A percentile compares a stretch with the other conserved stretches of the same genome.
These are phyloP conservation scores for Drosophila mayaguana DNA, from an alignment of 2,888 invertebrate species.

Conservation along the genomic window DNA sequence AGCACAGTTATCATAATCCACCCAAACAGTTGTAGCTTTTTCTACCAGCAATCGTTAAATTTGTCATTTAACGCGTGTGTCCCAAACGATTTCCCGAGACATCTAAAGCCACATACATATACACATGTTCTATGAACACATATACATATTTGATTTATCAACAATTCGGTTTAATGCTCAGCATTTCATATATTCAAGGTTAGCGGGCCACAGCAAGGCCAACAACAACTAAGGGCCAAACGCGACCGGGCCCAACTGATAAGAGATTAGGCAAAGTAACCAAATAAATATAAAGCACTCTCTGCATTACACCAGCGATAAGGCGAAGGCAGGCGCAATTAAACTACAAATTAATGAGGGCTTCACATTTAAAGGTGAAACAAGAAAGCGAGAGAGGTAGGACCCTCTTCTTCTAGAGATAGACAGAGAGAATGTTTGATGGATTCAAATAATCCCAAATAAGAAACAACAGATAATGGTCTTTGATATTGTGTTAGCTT, in stretches of 20 bases:
- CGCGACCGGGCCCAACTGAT: conserved; percentile 51
- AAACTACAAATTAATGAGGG: conserved; percentile 29
- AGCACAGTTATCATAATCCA: no score
- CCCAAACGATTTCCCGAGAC: conserved; percentile 26
- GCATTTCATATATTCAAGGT: conserved; percentile 63
- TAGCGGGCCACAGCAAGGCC: conserved; percentile 50
- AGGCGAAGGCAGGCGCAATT: conserved; percentile 13
- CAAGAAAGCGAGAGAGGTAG: not conserved
- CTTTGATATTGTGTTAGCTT: not conserved
- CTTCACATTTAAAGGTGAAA: not conserved
- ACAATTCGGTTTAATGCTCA: conserved; percentile 28
- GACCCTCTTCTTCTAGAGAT: no score
- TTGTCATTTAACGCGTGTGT: conserved; percentile 64
- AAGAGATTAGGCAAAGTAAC: conserved; percentile 36
- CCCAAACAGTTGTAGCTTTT: conserved; percentile 14
- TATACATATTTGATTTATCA: conserved; percentile 47
- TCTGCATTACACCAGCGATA: conserved; percentile 52
- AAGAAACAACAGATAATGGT: not conserved
- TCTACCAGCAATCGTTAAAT: conserved; percentile 20
- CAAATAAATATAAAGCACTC: conserved; percentile 20
- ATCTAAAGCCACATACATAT: not conserved
- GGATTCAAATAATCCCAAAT: not conserved
- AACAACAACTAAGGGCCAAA: conserved; percentile 25
- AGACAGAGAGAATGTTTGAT: not conserved
- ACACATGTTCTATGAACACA: not conserved